These are phyloP conservation scores for Aphelinus certus DNA, from an alignment of 1,140 invertebrate genomes.

Conservation along the genomic window DNA sequence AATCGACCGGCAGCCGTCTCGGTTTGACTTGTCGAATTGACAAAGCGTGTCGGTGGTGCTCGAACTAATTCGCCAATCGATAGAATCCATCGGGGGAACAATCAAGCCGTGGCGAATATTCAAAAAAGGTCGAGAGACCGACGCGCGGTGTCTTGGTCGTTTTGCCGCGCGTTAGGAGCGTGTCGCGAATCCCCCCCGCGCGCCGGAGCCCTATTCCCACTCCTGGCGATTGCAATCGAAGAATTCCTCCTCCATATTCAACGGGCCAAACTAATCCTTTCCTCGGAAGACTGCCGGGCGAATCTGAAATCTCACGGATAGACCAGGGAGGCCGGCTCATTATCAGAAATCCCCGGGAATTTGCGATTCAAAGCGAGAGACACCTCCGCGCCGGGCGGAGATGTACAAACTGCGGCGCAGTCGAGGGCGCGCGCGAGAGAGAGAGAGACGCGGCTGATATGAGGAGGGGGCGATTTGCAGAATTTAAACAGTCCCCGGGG, in stretches of 20 bases:
- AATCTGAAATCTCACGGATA: slow-evolving; percentile 24
- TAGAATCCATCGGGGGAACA: too few relatives aligned
- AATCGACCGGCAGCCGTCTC: too few relatives aligned
- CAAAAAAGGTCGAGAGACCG: too few relatives aligned
- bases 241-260: slow-evolving; percentile 37
- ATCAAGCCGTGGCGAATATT: too few relatives aligned
- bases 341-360: slow-evolving; percentile 15
- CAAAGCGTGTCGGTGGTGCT: too few relatives aligned
- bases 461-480: slow-evolving; percentile 55
- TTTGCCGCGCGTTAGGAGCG: too few relatives aligned
- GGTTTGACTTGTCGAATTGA: too few relatives aligned
- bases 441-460: slow-evolving; percentile 15
- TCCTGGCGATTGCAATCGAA: neutral
- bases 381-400: slow-evolving; percentile 21
- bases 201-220: too few relatives aligned
- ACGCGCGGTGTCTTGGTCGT: too few relatives aligned
- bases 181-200: too few relatives aligned
- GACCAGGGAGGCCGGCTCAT: slow-evolving; percentile 1
- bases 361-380: slow-evolving; percentile 22
- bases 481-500: slow-evolving; percentile 63
- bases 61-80: too few relatives aligned
- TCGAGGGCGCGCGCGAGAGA: slow-evolving; percentile 16
- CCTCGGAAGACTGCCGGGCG: neutral
- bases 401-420: slow-evolving; percentile 26
- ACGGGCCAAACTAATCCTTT: slow-evolving; percentile 10